Base-by-base conservation (phyloP, 1,140 invertebrate genomes). In the Homarus americanus region DNA sequence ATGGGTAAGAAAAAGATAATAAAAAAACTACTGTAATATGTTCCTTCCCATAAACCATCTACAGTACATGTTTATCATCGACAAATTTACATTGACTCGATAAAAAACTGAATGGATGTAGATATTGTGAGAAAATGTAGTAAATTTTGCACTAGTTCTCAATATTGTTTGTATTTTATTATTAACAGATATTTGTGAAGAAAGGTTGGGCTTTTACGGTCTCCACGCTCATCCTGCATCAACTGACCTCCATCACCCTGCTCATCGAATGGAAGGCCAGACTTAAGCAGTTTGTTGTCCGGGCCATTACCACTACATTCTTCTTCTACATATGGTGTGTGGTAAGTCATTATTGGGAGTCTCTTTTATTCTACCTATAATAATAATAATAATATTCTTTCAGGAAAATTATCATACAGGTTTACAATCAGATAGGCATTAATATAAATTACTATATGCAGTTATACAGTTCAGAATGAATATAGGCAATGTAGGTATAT, bases 241-340 rank as follows among this genome's bases (percentile, higher is more conserved):
- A 75, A 17, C 32, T 86, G 12, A 5, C 20, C 1, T 86, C 69
- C 4, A 38, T 75, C n/a, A 49, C 44, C n/a, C 63, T 88, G 44
- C 76, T 49, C n/a, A 49, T 28, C 4, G 72, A 80, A 44, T 63
- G 58, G 83, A 44, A 10, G 28, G 32, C 49, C 53, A 36, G 41
- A n/a, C 41, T 88, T 17, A 88, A 44, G 24, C 63, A 58, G 10
- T 32, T 88, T 40, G 5, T 49, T 20, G 58, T 79, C 5, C 75
- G 86, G 5, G n/a, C 41, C 10, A 36, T 49, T 63, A 9, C 38
- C 20, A 88, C 86, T 66, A 88, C 86, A 1, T 88, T 88, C 49
- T 88, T 80, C 20, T 88, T 80, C 75, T 88, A 49, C 86, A 72
- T 88, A 28, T 88, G 86, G 86, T 88, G 86, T 49, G 34, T 28